Conservation (phyloP, 2,113 vertebrate genomes). For the Genyomyrus donnyi region DNA sequence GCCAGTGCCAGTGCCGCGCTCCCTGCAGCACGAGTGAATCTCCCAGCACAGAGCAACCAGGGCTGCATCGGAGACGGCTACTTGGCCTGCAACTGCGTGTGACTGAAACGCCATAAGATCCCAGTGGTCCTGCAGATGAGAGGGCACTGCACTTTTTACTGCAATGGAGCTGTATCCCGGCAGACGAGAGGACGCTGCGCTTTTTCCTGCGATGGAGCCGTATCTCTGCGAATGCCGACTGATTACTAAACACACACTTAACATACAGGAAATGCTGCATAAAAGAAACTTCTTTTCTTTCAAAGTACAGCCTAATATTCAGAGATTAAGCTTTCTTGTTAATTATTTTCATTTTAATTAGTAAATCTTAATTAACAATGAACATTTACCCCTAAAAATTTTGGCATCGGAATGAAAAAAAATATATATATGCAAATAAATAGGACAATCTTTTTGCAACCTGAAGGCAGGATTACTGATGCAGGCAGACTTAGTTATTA, state of each 20-base stretch:
- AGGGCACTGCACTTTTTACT: slow-evolving; percentile 46
- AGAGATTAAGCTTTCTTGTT: slow-evolving; percentile 85
- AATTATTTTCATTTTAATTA: slow-evolving; percentile 99
- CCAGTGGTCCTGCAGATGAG: slow-evolving; percentile 63
- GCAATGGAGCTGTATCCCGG: slow-evolving; percentile 30
- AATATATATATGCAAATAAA: slow-evolving; percentile 83
- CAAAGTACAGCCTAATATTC: slow-evolving; percentile 78
- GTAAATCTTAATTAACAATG: slow-evolving; percentile 99
- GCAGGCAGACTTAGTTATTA: slow-evolving; percentile 95
- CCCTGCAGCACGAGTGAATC: background rate
- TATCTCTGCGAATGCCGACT: slow-evolving; percentile 58
- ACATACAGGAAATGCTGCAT: slow-evolving; percentile 60
- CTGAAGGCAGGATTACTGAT: slow-evolving; percentile 99
- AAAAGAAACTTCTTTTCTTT: slow-evolving; percentile 77
- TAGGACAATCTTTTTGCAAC: slow-evolving; percentile 96
- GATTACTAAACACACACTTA: slow-evolving; percentile 58
- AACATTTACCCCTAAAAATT: slow-evolving; percentile 93
- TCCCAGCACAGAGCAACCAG: slow-evolving; percentile 25
- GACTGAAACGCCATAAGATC: slow-evolving; percentile 61
- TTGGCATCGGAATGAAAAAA: slow-evolving; percentile 77
- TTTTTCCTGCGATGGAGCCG: background rate
- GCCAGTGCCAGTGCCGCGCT: background rate
- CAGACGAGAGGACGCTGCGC: slow-evolving; percentile 60
- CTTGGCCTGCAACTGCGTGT: slow-evolving; percentile 59
- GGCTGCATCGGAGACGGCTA: slow-evolving; percentile 56